Conservation (phyloP, 1,140 invertebrate species). For the Drosophila biarmipes region DNA sequence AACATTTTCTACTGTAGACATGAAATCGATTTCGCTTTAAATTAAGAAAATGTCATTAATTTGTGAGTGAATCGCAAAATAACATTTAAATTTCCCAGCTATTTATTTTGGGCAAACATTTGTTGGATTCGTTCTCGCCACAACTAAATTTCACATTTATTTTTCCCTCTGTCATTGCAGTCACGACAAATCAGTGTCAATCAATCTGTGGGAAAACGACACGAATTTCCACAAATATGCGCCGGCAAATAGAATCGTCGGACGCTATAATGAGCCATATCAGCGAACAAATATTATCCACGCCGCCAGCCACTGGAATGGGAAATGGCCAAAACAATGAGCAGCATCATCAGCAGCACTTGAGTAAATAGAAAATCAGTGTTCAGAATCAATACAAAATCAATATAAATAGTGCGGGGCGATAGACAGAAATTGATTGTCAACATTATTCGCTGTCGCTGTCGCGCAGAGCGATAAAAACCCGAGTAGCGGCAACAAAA, state of each 20-base stretch:
- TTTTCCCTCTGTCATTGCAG: constrained; percentile 19
- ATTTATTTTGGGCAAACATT: neutral
- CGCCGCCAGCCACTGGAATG: constrained; percentile 41
- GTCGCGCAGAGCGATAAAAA: constrained; percentile 31
- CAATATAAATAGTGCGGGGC: constrained; percentile 69
- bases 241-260: constrained; percentile 51
- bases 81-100: constrained; percentile 2
- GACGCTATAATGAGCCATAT: constrained; percentile 77
- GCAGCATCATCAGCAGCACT: constrained; percentile 59
- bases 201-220: constrained; percentile 22
- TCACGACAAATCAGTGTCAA: constrained; percentile 39
- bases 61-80: neutral
- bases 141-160: constrained; percentile 13
- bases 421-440: constrained; percentile 59
- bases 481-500: constrained; percentile 30
- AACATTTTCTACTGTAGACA: neutral
- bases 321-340: constrained; percentile 49
- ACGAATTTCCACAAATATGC: constrained; percentile 54
- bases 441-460: constrained; percentile 57
- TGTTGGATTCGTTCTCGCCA: neutral
- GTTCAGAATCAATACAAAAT: constrained; percentile 75
- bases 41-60: neutral
- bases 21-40: neutral
- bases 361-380: constrained; percentile 80
- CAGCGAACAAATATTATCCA: constrained; percentile 67